These are phyloP conservation scores for Polypterus bichir DNA, from an alignment of 2,113 vertebrate species.

Conservation along the genomic window DNA sequence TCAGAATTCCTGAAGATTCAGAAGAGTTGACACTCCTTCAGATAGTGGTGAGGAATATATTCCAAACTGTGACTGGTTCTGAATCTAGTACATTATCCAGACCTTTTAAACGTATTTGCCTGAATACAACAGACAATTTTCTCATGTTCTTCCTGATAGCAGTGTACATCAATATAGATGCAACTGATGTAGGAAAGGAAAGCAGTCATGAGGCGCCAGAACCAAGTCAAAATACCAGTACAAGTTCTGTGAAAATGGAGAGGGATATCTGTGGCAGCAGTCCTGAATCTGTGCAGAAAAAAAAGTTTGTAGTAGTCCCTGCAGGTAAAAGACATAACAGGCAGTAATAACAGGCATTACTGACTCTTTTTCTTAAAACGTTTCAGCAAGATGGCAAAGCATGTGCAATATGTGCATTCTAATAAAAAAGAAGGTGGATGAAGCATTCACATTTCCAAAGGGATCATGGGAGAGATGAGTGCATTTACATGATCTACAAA, in stretches of 20 bases:
- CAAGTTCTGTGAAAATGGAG: background rate
- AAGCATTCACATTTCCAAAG: constrained; percentile 18
- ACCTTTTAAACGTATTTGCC: no score
- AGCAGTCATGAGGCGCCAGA: background rate
- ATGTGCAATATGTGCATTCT: constrained; percentile 15
- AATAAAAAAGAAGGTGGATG: constrained; percentile 15
- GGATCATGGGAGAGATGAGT: constrained; percentile 16
- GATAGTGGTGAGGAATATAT: constrained; percentile 13
- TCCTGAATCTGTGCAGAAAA: no score
- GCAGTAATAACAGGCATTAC: constrained; percentile 22
- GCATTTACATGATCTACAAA: constrained; percentile 20
- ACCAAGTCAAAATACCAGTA: background rate
- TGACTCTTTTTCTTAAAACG: constrained; percentile 18
- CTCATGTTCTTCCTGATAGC: no score
- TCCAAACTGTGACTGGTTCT: no score
- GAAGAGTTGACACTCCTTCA: constrained; percentile 7
- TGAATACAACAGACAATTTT: no score
- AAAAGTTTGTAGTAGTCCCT: constrained; percentile 2
- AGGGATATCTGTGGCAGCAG: background rate
- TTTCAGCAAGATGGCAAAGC: constrained; percentile 20
- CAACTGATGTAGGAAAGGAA: no score
- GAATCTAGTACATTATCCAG: background rate
- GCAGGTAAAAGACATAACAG: constrained; percentile 17
- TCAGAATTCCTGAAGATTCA: constrained; percentile 3
- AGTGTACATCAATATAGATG: no score